Evolutionary conservation across 2,888 invertebrate species (phyloP), one percentile per base, ranked within the genome.

Genomic region (Nineta flava): DNA sequence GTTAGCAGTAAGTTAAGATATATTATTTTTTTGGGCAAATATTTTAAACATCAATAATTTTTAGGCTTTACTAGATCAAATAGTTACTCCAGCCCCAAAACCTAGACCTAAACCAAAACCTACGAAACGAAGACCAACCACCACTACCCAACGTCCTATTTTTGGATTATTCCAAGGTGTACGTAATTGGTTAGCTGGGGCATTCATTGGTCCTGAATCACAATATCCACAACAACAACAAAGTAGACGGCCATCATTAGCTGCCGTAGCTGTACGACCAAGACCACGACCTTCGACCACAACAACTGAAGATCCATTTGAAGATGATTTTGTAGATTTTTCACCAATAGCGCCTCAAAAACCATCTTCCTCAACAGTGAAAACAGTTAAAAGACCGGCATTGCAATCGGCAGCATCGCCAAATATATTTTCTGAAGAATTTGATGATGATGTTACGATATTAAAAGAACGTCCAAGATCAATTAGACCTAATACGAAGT

Each of bases 31-130:
- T 5, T 38, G 6, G 15, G 3, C 10, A 16, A 10, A 13, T 34
- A 21, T 46, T 13, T 12, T 26, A n/a, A n/a, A n/a, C n/a, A n/a
- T n/a, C n/a, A n/a, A n/a, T n/a, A 3, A 46, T 46, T 46, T 34
- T 21, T 69, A 73, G 73, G 73, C 72, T 62, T 69, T 73, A 64
- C 70, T 73, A 59, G 71, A 72, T 65, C 72, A 75, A 73, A 72
- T 74, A 65, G 68, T 74, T 62, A 70, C 71, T 54, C 71, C 73
- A 57, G 72, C 71, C 60, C 65, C 69, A 44, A 64, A 70, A 56
- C 62, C 69, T 52, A 67, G 57, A n/a, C 63, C 63, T 31, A 61
- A 65, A 4, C 66, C 65, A 21, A 68, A 72, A 9, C 66, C 74
- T n/a, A 65, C 69, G 12, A 26, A 26, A 26, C 56, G 62, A 17